Percentiles rank a stretch among this genome's conserved stretches.
These are phyloP conservation scores for Pissodes strobi DNA, from an alignment of 1,140 invertebrate genomes.

Conservation along the genomic window DNA sequence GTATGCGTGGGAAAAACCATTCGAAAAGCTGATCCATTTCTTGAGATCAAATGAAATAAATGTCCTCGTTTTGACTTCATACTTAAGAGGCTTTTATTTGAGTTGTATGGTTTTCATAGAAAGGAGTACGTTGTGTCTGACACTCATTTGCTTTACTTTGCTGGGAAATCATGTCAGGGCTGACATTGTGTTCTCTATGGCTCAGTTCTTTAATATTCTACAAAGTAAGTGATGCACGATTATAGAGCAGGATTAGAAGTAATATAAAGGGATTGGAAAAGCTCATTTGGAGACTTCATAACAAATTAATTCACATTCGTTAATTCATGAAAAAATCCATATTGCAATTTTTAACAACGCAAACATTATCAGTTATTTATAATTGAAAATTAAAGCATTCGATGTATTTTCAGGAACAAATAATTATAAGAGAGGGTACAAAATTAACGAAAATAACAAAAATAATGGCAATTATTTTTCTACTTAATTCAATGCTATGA, in stretches of 20 bases:
- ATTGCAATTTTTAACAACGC: too few species aligned
- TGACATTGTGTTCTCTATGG: conserved; percentile 70
- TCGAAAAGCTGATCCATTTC: conserved; percentile 61
- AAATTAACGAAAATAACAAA: too few species aligned
- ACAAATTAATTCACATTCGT: too few species aligned
- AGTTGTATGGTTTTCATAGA: conserved; percentile 24
- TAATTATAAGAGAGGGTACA: too few species aligned
- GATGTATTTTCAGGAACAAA: too few species aligned
- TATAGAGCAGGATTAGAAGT: not conserved
- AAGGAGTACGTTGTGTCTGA: conserved; percentile 17
- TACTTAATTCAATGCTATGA: too few species aligned
- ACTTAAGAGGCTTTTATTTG: conserved; percentile 73
- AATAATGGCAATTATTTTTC: too few species aligned
- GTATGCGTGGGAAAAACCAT: conserved; percentile 78
- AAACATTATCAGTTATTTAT: too few species aligned
- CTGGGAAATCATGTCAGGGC: conserved; percentile 52
- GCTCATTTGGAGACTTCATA: too few species aligned
- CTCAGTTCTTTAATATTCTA: conserved; percentile 71
- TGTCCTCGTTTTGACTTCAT: conserved; percentile 69
- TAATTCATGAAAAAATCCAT: too few species aligned
- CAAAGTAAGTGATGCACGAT: conserved; percentile 53
- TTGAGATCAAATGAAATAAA: conserved; percentile 67
- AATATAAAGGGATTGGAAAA: not conserved
- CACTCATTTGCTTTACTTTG: conserved; percentile 17
- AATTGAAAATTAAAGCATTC: too few species aligned